phyloP scores from a whole-genome alignment of 2,888 invertebrate genomes.

The Loripinus fragilis region DNA sequence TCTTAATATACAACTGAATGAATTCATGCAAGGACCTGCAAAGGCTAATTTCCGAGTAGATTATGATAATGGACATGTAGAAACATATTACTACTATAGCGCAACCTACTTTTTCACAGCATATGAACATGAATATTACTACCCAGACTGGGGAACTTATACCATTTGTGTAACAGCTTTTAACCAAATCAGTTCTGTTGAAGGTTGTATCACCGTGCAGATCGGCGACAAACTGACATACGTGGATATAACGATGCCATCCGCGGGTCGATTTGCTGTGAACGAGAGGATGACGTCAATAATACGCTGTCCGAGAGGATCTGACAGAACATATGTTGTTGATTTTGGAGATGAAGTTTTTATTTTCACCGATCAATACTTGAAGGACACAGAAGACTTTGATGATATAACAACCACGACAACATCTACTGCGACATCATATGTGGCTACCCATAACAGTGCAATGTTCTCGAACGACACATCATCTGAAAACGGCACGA shows the following conservation, averaged over 20 bases:
- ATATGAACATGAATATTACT: conserved; percentile 67
- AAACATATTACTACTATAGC: conserved; percentile 51
- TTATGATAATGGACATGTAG: conserved; percentile 72
- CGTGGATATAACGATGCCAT: conserved; percentile 72
- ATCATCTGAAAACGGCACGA: not conserved
- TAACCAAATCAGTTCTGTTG: conserved; percentile 75
- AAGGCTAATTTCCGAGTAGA: conserved; percentile 72
- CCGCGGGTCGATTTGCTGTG: conserved; percentile 63
- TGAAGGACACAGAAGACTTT: conserved; percentile 47
- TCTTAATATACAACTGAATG: conserved; percentile 74
- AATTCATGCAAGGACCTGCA: conserved; percentile 65
- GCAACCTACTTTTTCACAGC: conserved; percentile 61
- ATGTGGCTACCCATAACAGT: not conserved
- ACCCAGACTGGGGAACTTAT: conserved; percentile 80
- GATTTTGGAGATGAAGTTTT: conserved; percentile 73
- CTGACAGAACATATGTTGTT: conserved; percentile 71
- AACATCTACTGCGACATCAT: not conserved
- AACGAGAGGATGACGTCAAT: conserved; percentile 65
- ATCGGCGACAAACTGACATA: conserved; percentile 78
- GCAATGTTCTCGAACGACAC: not conserved
- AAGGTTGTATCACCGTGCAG: conserved; percentile 66
- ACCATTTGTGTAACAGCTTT: conserved; percentile 70
- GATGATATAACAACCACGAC: conserved; percentile 36
- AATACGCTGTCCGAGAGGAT: conserved; percentile 75
- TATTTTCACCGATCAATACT: conserved; percentile 61